Conservation (phyloP, 2,888 invertebrate genomes). For the Drosophila leonis region DNA sequence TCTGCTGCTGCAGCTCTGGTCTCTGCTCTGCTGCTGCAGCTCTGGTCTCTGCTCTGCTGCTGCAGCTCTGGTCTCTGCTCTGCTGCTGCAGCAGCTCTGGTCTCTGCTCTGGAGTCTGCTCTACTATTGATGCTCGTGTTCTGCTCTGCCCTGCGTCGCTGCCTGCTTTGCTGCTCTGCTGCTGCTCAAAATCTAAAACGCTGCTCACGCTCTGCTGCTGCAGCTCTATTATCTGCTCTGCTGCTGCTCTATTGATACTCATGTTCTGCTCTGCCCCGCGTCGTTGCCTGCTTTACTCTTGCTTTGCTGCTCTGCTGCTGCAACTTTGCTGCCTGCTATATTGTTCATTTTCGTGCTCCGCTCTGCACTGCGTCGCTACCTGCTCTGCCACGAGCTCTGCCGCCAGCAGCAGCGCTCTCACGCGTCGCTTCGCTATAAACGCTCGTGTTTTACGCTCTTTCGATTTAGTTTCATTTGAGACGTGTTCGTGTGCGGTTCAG, state of each 20-base stretch:
- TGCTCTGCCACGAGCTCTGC: neutral
- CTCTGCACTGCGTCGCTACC: neutral
- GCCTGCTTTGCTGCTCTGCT: constrained; percentile 1
- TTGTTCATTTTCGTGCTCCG: neutral
- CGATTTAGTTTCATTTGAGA: constrained; percentile 43
- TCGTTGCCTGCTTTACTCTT: too few species aligned
- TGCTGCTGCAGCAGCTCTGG: neutral
- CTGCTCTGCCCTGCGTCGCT: neutral
- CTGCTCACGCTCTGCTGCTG: neutral
- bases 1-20: too few species aligned
- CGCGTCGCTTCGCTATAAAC: constrained; percentile 44
- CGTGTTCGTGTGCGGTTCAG: constrained; percentile 54
- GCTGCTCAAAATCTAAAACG: neutral
- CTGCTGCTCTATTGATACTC: too few species aligned
- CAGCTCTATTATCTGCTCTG: neutral
- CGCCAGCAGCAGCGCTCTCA: neutral
- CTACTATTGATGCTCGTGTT: too few species aligned
- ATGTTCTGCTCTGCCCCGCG: neutral
- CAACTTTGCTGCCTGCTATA: neutral
- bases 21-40: neutral
- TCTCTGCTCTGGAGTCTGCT: neutral
- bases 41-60: neutral
- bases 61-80: constrained; percentile 1
- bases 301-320: neutral
- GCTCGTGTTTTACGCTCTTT: constrained; percentile 27